Evolutionary conservation across 2,888 invertebrate genomes (phyloP).

Genomic region (Mantis religiosa): DNA sequence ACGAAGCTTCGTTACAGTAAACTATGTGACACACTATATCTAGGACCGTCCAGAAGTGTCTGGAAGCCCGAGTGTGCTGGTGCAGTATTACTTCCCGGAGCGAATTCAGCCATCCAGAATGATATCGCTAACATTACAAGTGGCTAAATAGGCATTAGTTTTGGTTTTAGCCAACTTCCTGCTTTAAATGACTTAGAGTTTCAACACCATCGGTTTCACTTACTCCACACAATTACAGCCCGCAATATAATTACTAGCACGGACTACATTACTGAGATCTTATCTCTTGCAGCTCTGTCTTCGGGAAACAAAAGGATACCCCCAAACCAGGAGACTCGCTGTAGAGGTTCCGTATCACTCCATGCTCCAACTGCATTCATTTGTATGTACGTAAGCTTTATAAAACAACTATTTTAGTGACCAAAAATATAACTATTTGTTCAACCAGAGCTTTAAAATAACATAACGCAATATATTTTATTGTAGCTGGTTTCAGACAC

Average conservation of each 20-base stretch:
- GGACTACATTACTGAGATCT: background rate
- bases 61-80: background rate
- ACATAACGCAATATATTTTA: too few relatives aligned
- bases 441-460: too few relatives aligned
- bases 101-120: background rate
- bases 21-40: too few relatives aligned
- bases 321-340: background rate
- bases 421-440: too few relatives aligned
- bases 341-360: background rate
- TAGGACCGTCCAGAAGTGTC: too few relatives aligned
- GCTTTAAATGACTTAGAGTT: background rate
- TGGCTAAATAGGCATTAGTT: background rate
- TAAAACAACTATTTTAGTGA: too few relatives aligned
- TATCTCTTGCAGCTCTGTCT: background rate
- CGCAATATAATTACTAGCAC: background rate
- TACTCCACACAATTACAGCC: background rate
- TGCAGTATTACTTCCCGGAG: background rate
- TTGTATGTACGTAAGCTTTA: too few relatives aligned
- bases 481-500: too few relatives aligned
- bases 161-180: background rate
- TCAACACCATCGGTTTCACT: background rate
- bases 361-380: background rate
- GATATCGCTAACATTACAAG: background rate
- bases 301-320: background rate
- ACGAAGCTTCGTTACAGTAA: too few relatives aligned